Base-by-base conservation (phyloP, 2,113 vertebrate genomes). In the Oryzias melastigma region DNA sequence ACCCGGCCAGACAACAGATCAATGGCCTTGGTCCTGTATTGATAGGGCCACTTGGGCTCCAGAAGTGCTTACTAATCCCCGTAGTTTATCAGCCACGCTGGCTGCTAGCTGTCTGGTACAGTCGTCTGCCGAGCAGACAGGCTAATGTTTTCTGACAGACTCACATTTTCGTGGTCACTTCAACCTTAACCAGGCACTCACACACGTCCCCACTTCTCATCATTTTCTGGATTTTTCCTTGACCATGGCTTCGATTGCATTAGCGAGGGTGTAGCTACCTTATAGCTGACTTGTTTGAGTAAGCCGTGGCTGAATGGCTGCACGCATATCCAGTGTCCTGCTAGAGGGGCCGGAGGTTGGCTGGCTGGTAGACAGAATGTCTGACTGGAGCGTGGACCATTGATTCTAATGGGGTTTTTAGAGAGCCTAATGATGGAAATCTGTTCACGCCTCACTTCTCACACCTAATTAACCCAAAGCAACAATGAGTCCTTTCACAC, bases 361-460 rank as follows among this genome's bases (percentile, higher is more conserved):
- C 84, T 83, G 81, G 78, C 79, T 71, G 62, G 88, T 87, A 94
- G 94, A 90, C 95, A 86, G 68, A 58, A 89, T 95, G 95, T 97
- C 96, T 97, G 94, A 95, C 82, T 90, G 91, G 90, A 91, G 91
- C 73, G 61, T 93, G 91, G 86, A 87, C 86, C 93, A 95, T 96
- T 93, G 94, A 96, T 95, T 94, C 93, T 94, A 95, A 94, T 93
- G 93, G 93, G 85, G 93, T 94, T 93, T 93, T 93, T 93, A 92
- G 88, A 86, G 82, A 75, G 80, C 87, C 88, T 91, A 93, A 93
- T 93, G 94, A 93, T 93, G 92, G 81, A 91, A 94, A 94, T 95
- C 94, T 94, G 94, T 96, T 97, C 95, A 95, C 95, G 92, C 95
- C 95, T 94, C 83, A 47, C 84, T 91, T 92, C 93, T 92, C 88